Base-by-base conservation (phyloP, 2,888 invertebrate genomes). In the Osmoderma eremita region DNA sequence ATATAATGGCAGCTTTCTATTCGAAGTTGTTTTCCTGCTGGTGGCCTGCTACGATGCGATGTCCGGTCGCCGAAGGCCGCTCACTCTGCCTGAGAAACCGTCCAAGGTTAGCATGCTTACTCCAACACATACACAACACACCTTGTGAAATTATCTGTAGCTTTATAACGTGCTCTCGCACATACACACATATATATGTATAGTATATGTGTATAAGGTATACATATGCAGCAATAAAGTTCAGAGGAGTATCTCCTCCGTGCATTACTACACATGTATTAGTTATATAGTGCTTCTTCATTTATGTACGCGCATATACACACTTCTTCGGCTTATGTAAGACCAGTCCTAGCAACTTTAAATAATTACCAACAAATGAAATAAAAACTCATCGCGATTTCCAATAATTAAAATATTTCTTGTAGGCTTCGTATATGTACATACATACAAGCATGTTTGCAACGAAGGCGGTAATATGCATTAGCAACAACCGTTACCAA, bases 41-140 rank as follows among this genome's bases (percentile, higher is more conserved):
- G 49, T 58, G 56, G 54, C 54, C 54, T 62, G 63, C 67, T 63
- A 63, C 63, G 63, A 67, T 63, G 65, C 65, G 58, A 58, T 67
- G 68, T 68, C 68, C 68, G 65, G 68, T 66, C 66, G 61, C 50
- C 69, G 69, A 75, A 75, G 75, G 75, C 75, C 75, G 75, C 71
- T 75, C 71, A 73, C 74, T 72, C 70, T 67, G 73, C 72, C 72
- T 74, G 73, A 74, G 74, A 75, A 73, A 75, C 72, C 71, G 72
- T 75, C 74, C 75, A 75, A 75, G 75, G 75, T 75, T 75, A 75
- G 73, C 75, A 72, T 74, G 70, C 72, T 72, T 67, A 63, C 64
- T 66, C 69, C 69, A 69, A 64, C 69, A 69, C 69, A 69, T 67
- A 67, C 58, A 67, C 69, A 69, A 64, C 69, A 69, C 69, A 69